Base-by-base conservation (phyloP, 2,797 vertebrate species). In the Pseudomugil gertrudae region DNA sequence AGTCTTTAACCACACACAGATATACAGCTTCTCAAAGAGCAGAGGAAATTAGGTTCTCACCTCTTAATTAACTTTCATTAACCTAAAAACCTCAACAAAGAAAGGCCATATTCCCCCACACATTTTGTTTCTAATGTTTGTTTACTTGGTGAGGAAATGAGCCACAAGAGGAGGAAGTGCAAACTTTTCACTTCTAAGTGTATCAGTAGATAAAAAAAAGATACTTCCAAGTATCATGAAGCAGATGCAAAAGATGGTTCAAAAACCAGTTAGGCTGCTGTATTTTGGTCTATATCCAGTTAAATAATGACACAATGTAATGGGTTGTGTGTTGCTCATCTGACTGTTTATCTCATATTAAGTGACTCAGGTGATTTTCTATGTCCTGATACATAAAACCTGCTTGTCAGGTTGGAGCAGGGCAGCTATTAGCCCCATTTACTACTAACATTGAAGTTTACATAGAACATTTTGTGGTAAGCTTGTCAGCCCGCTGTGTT, bases 401-500 rank as follows among this genome's bases (percentile, higher is more conserved):
- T 23, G 68, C 74, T 73, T 74, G 57, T 35, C 62, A 56, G 61
- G 24, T 2, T 66, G 62, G 9, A 64, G 56, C 7, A 10, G 51
- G 72, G 74, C 71, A 74, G 72, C 80, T 74, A 63, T 76, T 76
- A 72, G 50, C 53, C 50, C 50, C 11, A 10, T 70, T 81, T 84
- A 35, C 59, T 57, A 63, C 65, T 63, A 58, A 61, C 66, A 67
- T 14, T 5, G 29, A 11, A 40, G 35, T 78, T 64, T 74, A 33
- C 57, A 32, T 35, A n/a, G 64, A 23, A 27, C 33, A 53, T 70
- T 74, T 77, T 69, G 51, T 38, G 14, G 47, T 61, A 30, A 59
- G 66, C 72, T 19, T 30, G 79, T 84, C 66, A 77, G 80, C 73
- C 35, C 69, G 54, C 69, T 5, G 38, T 1, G 4, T 65, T 76